Evolutionary conservation across 2,113 vertebrate species (phyloP), one percentile per base, ranked within the genome.

Genomic region (Rhea americana): DNA sequence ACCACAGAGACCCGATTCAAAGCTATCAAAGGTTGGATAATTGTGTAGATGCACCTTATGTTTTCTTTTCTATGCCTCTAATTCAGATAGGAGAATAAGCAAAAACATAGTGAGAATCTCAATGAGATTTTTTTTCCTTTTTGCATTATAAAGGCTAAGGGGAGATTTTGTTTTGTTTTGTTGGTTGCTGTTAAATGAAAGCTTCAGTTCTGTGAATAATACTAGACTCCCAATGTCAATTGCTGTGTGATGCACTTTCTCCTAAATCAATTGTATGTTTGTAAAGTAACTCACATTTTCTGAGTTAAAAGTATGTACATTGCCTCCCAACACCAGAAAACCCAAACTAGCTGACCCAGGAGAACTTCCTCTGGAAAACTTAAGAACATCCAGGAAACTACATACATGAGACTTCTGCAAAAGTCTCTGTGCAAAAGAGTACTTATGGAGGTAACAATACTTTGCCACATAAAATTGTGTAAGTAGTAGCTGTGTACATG

Each of bases 51-150:
- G 16, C 5, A 66, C 28, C 12, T 91, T 74, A 12, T 8, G 13
- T 78, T 82, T 71, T 76, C 32, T 13, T 85, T 14, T 76, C 43
- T 82, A 19, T 61, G 13, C 30, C 21, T 58, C 43, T 56, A 4
- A 68, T 82, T 76, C 71, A 68, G 39, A 22, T 79, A 11, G 0
- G 0, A 78, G 85, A 77, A 85, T 24, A 24, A 76, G 5, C 22
- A 67, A 80, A 93, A 48, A 11, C 1, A 1, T 6, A 26, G 24
- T 0, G 0, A 61, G 8, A 74, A 9, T 30, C 13, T 45, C 1
- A 26, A 1, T 1, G 39, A 0, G 5, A 25, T 55, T 55, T 55
- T 26, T 55, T 55, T 53, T 25, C 21, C 78, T 45, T 73, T 68
- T 63, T 82, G 12, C 6, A 22, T 51, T 65, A 13, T 5, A 79